Evolutionary conservation across 92 coral and sea anemone species (phyloP).

Genomic region (Epizoanthus scotinus): DNA sequence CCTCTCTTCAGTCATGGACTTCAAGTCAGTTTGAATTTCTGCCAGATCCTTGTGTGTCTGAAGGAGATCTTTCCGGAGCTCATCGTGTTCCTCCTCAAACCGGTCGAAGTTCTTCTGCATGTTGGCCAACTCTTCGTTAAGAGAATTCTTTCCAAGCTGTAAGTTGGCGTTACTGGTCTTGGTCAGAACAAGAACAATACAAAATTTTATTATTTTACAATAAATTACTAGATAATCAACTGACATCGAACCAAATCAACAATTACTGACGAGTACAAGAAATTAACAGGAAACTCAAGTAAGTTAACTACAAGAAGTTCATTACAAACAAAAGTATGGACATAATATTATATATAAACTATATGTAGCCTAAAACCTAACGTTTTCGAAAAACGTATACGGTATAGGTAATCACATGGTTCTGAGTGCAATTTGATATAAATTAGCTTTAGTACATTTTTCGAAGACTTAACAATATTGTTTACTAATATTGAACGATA

Average conservation of each 20-base stretch:
- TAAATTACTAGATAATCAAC: background rate
- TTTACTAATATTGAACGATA: too few species aligned
- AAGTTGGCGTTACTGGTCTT: slow-evolving; percentile 12
- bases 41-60: slow-evolving; percentile 19
- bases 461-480: too few species aligned
- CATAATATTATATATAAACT: too few species aligned
- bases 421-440: too few species aligned
- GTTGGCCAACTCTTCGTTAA: slow-evolving; percentile 20
- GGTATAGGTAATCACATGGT: too few species aligned
- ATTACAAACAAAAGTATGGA: too few species aligned
- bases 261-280: background rate
- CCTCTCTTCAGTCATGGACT: slow-evolving; percentile 10
- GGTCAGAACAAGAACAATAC: background rate
- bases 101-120: slow-evolving; percentile 7
- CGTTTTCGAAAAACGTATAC: too few species aligned
- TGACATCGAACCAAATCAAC: background rate
- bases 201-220: background rate
- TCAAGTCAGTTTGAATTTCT: slow-evolving; percentile 4
- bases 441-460: too few species aligned
- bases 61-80: slow-evolving; percentile 9
- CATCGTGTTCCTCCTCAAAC: slow-evolving; percentile 29
- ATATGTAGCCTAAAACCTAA: too few species aligned
- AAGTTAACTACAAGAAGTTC: too few species aligned
- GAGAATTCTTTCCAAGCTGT: background rate
- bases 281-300: too few species aligned